phyloP scores from a whole-genome alignment of 2,888 invertebrate genomes.

The Timema cristinae region DNA sequence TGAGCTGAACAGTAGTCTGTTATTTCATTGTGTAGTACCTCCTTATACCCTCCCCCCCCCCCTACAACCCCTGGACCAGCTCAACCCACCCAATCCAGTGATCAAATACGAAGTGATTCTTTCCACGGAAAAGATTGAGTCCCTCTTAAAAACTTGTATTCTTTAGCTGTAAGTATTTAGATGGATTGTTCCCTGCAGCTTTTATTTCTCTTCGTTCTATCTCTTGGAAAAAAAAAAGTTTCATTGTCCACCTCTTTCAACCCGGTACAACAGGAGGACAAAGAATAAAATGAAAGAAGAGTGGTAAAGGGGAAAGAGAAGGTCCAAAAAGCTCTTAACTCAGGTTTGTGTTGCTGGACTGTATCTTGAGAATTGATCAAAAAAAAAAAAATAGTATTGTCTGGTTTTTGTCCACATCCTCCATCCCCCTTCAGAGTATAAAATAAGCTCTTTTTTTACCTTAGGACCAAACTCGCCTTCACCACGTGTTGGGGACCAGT shows the following conservation, averaged over 20 bases:
- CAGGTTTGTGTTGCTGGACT: conserved; percentile 13
- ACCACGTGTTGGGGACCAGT: too few relatives aligned
- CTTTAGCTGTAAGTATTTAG: conserved; percentile 14
- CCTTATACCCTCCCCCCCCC: too few relatives aligned
- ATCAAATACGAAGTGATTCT: conserved; percentile 8
- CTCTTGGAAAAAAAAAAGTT: conserved; percentile 1
- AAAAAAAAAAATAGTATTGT: conserved; percentile 11
- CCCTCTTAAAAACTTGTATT: conserved; percentile 13
- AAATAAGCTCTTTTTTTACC: too few relatives aligned
- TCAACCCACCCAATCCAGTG: neutral
- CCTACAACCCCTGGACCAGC: too few relatives aligned
- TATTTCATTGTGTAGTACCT: too few relatives aligned
- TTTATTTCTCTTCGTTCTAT: neutral
- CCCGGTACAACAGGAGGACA: conserved; percentile 13
- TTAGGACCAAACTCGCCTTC: too few relatives aligned
- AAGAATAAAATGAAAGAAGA: conserved; percentile 8
- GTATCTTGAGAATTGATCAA: conserved; percentile 14
- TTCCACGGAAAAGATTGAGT: conserved; percentile 4
- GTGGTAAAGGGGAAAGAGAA: neutral
- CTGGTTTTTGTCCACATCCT: conserved; percentile 10
- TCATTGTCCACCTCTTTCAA: conserved; percentile 11
- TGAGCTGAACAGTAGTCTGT: too few relatives aligned
- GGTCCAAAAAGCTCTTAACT: conserved; percentile 8
- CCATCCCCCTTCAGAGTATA: neutral
- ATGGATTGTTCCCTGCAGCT: conserved; percentile 9